Evolutionary conservation across 2,888 invertebrate genomes (phyloP), one percentile per base, ranked within the genome.

Genomic region (Sthenelais limicola): DNA sequence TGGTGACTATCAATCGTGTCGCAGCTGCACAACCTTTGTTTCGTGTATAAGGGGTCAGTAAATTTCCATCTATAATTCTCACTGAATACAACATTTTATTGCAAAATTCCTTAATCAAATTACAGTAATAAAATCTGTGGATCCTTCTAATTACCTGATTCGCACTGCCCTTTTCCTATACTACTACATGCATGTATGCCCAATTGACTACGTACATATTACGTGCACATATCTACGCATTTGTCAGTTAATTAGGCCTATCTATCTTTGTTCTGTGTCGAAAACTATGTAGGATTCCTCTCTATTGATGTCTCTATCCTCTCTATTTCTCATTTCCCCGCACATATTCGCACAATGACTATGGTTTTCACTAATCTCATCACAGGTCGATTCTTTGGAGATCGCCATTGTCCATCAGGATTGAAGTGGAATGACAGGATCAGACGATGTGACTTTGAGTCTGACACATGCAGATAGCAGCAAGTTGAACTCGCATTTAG

Each of bases 1-100:
- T 32, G 73, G 73, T 7, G 48, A 73, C 52, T 73, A 73, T 32
- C 69, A 48, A 0, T 70, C 69, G 18, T 73, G 73, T 62, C 5
- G 30, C 35, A 70, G 73, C 5, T 73, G 73, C 66, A 38, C 43
- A 9, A 5, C n/a, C 3, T 73, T 38, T 56, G 69, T 66, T 5
- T 54, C 70, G 9, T 73, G 73, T 30, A 32, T 43, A 35, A 35
- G 49, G 58, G 56, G 56, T 62, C 35, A 62, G 38, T 35, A 24
- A n/a, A 15, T 26, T 4, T 51, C 51, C n/a, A n/a, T 51, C 51
- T 43, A 43, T 12, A 15, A 15, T 43, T 43, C 43, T 12, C 43
- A 15, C 43, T 12, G 43, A 9, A 43, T 43, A 43, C 35, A 62
- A 26, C 48, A 43, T 47, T 26, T n/a, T 3, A 32, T 28, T 26